Percentiles rank a stretch among this genome's conserved stretches.
phyloP scores from a whole-genome alignment of 2,888 invertebrate genomes.

The Neoitamus cyanurus region DNA sequence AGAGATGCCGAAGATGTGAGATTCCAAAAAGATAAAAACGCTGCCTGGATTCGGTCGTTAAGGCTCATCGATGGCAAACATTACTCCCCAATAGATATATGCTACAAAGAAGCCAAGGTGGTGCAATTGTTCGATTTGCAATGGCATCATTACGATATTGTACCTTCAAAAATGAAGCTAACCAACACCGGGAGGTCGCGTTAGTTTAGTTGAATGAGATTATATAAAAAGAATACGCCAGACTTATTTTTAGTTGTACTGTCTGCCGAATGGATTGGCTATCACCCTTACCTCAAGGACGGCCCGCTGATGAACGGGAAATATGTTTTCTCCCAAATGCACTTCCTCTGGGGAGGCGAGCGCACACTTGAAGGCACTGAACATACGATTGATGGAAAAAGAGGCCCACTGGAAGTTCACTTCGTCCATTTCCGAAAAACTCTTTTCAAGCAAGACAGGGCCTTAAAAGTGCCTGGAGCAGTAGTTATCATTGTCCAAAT shows the following conservation, averaged over 20 bases:
- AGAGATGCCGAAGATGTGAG: neutral
- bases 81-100: neutral
- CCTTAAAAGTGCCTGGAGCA: slow-evolving; percentile 71
- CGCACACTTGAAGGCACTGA: slow-evolving; percentile 74
- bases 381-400: slow-evolving; percentile 70
- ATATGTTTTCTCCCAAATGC: slow-evolving; percentile 74
- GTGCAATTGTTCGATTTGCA: neutral
- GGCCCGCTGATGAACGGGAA: slow-evolving; percentile 72
- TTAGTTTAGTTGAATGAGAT: neutral
- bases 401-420: slow-evolving; percentile 75
- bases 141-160: neutral
- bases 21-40: neutral
- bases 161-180: neutral
- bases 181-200: neutral
- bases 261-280: neutral
- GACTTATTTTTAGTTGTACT: neutral
- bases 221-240: neutral
- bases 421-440: slow-evolving; percentile 70
- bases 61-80: neutral
- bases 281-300: slow-evolving; percentile 70
- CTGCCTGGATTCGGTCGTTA: neutral
- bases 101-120: neutral
- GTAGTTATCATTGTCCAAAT: slow-evolving; percentile 72
- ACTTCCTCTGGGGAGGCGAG: slow-evolving; percentile 75
- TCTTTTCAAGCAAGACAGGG: slow-evolving; percentile 72